Percentiles rank a stretch among this genome's conserved stretches.
These are phyloP conservation scores for Epinotia bilunana DNA, from an alignment of 2,888 invertebrate genomes.

Conservation along the genomic window DNA sequence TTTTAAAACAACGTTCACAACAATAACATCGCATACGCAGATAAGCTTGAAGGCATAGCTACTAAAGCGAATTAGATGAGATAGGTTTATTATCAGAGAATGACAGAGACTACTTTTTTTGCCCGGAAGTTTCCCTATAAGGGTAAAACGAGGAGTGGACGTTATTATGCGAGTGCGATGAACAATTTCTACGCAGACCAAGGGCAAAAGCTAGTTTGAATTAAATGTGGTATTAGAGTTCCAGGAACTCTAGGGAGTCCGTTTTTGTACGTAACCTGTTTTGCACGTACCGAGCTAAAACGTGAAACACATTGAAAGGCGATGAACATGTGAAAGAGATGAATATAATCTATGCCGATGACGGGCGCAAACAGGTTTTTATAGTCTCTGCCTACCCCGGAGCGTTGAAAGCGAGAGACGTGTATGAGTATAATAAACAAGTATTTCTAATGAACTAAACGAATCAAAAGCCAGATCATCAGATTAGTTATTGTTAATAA, in stretches of 20 bases:
- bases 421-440: conserved; percentile 26
- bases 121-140: too few relatives aligned
- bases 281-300: neutral
- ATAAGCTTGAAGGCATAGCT: too few relatives aligned
- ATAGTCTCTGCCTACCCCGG: neutral
- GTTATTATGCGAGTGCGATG: too few relatives aligned
- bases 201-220: too few relatives aligned
- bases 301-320: neutral
- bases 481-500: conserved; percentile 28
- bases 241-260: too few relatives aligned
- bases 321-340: neutral
- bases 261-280: too few relatives aligned
- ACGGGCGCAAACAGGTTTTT: conserved; percentile 1
- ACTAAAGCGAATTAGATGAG: neutral
- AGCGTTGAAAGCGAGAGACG: conserved; percentile 18
- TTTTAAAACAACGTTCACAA: too few relatives aligned
- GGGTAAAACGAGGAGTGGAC: too few relatives aligned
- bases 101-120: neutral
- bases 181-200: too few relatives aligned
- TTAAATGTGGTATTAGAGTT: too few relatives aligned
- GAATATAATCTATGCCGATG: neutral
- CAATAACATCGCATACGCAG: too few relatives aligned
- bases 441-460: conserved; percentile 32
- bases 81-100: neutral
- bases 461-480: conserved; percentile 19